A percentile compares a stretch with the other conserved stretches of the same genome.
Evolutionary conservation across 2,888 invertebrate genomes (phyloP).

Genomic region (Hymenopus coronatus): DNA sequence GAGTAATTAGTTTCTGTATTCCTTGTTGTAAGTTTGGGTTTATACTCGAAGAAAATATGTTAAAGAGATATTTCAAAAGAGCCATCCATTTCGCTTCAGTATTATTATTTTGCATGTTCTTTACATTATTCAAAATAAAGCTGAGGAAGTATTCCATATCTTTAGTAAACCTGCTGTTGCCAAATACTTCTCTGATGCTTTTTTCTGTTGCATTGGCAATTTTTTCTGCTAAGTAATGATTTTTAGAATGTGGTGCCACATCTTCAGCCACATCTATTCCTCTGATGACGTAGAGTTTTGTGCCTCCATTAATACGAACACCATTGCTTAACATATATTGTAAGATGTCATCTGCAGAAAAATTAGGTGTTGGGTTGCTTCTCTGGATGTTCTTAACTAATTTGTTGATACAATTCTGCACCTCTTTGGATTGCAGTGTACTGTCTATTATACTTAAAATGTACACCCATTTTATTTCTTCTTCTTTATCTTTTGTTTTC

Average conservation of each 20-base stretch:
- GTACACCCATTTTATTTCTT: neutral
- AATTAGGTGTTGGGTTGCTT: neutral
- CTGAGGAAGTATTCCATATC: neutral
- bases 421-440: neutral
- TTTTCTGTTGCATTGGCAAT: neutral
- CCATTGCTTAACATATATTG: neutral
- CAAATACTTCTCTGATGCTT: neutral
- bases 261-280: neutral
- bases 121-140: neutral
- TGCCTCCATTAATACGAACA: neutral
- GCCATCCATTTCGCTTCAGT: neutral
- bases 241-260: neutral
- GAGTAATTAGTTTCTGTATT: neutral
- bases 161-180: neutral
- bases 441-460: neutral
- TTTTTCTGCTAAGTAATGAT: neutral
- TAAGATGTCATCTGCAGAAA: neutral
- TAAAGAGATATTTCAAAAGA: no score
- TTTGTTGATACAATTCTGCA: neutral
- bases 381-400: neutral
- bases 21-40: neutral
- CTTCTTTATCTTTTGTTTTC: neutral
- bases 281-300: neutral
- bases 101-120: neutral
- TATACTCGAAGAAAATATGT: neutral